A percentile compares a stretch with the other conserved stretches of the same genome.
phyloP scores from a whole-genome alignment of 23 tunicate species.

The Aplidium turbinatum region DNA sequence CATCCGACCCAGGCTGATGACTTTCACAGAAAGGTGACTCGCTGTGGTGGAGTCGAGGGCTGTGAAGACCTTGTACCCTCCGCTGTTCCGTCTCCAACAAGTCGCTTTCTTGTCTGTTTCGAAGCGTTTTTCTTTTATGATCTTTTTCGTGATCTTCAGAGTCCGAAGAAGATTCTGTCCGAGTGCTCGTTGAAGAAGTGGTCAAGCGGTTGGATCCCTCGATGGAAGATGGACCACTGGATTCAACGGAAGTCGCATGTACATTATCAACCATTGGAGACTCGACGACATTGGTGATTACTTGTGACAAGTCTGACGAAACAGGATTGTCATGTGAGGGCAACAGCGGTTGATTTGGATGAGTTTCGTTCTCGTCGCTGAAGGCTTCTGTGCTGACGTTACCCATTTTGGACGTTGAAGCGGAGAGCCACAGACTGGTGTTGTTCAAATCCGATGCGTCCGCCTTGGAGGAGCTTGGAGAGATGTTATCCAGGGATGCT shows the following conservation, averaged over 20 bases:
- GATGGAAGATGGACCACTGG: neutral
- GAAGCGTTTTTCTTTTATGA: too few species aligned
- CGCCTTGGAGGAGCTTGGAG: neutral
- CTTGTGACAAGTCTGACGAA: too few species aligned
- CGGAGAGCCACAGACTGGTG: conserved; percentile 87
- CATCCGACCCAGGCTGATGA: too few species aligned
- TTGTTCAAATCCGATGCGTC: conserved; percentile 43
- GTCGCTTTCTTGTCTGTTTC: too few species aligned
- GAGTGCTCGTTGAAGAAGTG: neutral
- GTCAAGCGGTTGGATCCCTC: neutral
- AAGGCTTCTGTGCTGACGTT: conserved; percentile 15
- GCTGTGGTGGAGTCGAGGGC: neutral
- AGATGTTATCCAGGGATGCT: too few species aligned
- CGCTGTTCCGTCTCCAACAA: too few species aligned
- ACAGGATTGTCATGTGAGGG: neutral
- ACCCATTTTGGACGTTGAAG: conserved; percentile 21
- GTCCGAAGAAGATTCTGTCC: neutral
- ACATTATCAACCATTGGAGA: too few species aligned
- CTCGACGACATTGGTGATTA: too few species aligned
- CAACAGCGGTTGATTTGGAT: neutral
- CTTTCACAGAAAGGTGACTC: neutral
- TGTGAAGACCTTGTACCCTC: too few species aligned
- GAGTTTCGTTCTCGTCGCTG: neutral
- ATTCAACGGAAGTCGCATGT: neutral
- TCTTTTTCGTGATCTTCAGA: too few species aligned